phyloP scores from a whole-genome alignment of 2,797 vertebrate species.

The Notolabrus celidotus region DNA sequence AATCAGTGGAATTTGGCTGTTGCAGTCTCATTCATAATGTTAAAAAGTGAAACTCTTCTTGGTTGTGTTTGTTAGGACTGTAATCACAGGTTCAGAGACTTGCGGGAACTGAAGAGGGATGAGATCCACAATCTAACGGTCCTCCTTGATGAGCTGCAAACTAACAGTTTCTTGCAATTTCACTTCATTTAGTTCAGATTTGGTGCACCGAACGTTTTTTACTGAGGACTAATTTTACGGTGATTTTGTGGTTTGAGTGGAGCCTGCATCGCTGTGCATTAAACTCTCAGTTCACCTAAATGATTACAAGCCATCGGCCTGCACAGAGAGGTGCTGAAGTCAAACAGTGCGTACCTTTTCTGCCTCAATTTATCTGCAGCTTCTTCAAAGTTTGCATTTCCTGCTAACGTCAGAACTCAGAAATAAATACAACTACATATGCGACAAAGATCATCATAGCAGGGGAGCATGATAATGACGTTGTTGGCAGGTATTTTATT shows the following conservation, averaged over 20 bases:
- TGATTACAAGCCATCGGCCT: too few relatives aligned
- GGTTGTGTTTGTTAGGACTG: conserved; percentile 38
- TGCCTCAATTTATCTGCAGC: not conserved
- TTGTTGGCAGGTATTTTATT: not conserved
- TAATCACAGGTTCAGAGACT: conserved; percentile 40
- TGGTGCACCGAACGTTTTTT: too few relatives aligned
- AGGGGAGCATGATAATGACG: not conserved
- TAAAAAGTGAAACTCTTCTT: too few relatives aligned
- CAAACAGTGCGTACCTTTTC: not conserved
- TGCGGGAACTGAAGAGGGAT: conserved; percentile 13
- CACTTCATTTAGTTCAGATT: too few relatives aligned
- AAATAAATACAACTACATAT: conserved; percentile 2
- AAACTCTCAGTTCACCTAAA: too few relatives aligned
- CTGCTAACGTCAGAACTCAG: not conserved
- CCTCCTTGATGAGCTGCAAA: too few relatives aligned
- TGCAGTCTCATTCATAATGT: too few relatives aligned
- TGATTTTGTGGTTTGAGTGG: too few relatives aligned
- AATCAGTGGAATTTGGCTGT: too few relatives aligned
- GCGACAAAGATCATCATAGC: conserved; percentile 2
- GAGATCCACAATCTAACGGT: conserved; percentile 20
- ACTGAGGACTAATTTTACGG: too few relatives aligned
- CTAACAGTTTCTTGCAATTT: too few relatives aligned
- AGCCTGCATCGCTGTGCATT: too few relatives aligned
- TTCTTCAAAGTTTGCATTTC: not conserved
- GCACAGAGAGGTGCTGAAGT: not conserved